Percentiles rank a stretch among this genome's conserved stretches.
Conservation (phyloP, 2,113 vertebrate species). For the Erinaceus europaeus region DNA sequence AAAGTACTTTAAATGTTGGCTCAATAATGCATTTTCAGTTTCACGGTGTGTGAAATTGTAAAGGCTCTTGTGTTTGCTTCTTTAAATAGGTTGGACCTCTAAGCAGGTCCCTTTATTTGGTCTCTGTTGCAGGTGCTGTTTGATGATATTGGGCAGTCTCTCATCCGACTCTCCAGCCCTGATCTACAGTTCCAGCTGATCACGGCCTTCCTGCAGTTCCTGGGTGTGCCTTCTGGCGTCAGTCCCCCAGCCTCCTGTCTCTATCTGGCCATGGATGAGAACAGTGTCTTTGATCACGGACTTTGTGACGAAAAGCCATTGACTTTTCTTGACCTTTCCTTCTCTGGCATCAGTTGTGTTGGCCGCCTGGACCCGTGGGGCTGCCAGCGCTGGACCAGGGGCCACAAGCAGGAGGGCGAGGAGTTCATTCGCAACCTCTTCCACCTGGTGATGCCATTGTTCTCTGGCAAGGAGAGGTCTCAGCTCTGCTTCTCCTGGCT, state of each 20-base stretch:
- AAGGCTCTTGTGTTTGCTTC: too few relatives aligned
- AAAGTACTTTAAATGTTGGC: too few relatives aligned
- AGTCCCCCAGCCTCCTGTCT: conserved; percentile 77
- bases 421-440: conserved; percentile 90
- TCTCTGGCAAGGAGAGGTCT: conserved; percentile 83
- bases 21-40: too few relatives aligned
- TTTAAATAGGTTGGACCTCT: neutral
- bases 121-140: conserved; percentile 88
- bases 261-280: conserved; percentile 88
- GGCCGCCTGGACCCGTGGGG: conserved; percentile 86
- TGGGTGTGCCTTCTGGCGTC: conserved; percentile 87
- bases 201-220: conserved; percentile 89
- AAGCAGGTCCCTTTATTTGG: fast-evolving
- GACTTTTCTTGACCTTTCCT: conserved; percentile 77
- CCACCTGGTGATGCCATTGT: conserved; percentile 81
- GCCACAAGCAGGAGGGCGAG: conserved; percentile 90
- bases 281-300: conserved; percentile 81
- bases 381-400: conserved; percentile 77
- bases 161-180: conserved; percentile 86
- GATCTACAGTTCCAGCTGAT: conserved; percentile 85
- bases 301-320: conserved; percentile 81
- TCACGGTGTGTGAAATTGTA: too few relatives aligned
- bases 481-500: conserved; percentile 87
- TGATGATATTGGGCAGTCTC: conserved; percentile 93
- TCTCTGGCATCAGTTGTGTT: conserved; percentile 83